Evolutionary conservation across 2,113 vertebrate genomes (phyloP), one percentile per base, ranked within the genome.

Genomic region (Ovis aries): DNA sequence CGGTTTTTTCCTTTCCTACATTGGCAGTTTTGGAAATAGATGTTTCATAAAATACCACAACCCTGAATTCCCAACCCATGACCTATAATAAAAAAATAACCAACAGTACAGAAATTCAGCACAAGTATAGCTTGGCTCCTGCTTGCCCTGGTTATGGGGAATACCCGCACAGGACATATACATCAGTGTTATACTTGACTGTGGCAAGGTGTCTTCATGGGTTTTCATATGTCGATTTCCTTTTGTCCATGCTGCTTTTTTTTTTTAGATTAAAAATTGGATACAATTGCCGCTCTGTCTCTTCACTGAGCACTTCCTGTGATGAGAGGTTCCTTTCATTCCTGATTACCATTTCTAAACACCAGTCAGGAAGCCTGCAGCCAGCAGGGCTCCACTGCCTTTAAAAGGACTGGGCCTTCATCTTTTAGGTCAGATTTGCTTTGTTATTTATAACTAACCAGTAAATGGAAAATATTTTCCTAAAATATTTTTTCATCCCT

Each of bases 321-420:
- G 84, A 90, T 95, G 96, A 98, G 96, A 98, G 85, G 67, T 95
- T 71, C 77, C 74, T 98, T 98, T 96, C 27, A 33, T 92, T 90
- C 93, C 60, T 71, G 17, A 45, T 82, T 90, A 62, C 87, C 86
- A 71, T 15, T 96, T 98, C 96, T 88, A 91, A 97, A 84, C 83
- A 1, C 2, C 87, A 48, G 87, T 36, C 90, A 90, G 90, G 95
- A 89, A 87, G 96, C 97, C 88, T 31, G 89, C 16, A 12, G 45
- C 91, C 67, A 74, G 82, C 78, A 83, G 45, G 9, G 36, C 50
- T 80, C 95, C 77, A 95, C 11, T 87, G 87, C 53, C 52, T 94
- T 93, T 0, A 1, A 64, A 45, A n/a, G 77, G 78, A 45, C 92
- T 53, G 60, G 92, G 52, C 94, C 71, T 94, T 91, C 33, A 40